Evolutionary conservation across 1,140 invertebrate genomes (phyloP).

Genomic region (Drosophila yakuba): DNA sequence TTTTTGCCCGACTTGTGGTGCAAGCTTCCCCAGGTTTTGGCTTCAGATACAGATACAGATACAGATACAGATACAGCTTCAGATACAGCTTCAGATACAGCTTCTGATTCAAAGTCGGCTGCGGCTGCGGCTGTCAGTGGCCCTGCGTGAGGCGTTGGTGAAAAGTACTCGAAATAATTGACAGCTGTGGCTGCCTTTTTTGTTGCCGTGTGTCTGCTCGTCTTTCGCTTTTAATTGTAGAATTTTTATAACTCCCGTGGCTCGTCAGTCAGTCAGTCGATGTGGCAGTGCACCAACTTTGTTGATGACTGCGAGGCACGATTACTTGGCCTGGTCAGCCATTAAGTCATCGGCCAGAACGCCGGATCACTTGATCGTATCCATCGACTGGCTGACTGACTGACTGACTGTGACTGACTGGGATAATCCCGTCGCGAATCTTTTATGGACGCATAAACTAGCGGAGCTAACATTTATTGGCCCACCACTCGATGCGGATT

Average conservation of each 20-base stretch:
- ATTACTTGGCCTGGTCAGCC: conserved; percentile 52
- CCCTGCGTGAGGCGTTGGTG: conserved; percentile 80
- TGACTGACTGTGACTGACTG: background rate
- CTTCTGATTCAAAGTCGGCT: background rate
- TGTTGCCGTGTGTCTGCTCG: conserved; percentile 58
- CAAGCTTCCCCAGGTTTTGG: conserved; percentile 13
- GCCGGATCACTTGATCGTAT: conserved; percentile 7
- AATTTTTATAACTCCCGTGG: conserved; percentile 72
- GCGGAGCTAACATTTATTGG: conserved; percentile 57
- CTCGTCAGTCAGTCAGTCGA: conserved; percentile 29
- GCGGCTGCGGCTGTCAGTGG: conserved; percentile 36
- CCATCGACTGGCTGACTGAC: background rate
- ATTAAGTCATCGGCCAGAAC: conserved; percentile 64
- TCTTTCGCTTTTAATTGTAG: conserved; percentile 76
- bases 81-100: background rate
- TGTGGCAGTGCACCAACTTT: conserved; percentile 20
- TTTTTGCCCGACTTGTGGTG: conserved; percentile 15
- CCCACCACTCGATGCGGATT: conserved; percentile 12
- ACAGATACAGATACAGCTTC: background rate
- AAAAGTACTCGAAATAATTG: conserved; percentile 84
- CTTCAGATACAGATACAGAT: background rate
- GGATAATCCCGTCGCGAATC: conserved; percentile 57
- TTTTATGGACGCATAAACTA: conserved; percentile 71
- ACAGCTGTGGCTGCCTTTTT: conserved; percentile 82
- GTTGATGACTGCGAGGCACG: conserved; percentile 45